These are phyloP conservation scores for Meriones psammophilus DNA, from an alignment of 2,797 vertebrate genomes.

Conservation along the genomic window DNA sequence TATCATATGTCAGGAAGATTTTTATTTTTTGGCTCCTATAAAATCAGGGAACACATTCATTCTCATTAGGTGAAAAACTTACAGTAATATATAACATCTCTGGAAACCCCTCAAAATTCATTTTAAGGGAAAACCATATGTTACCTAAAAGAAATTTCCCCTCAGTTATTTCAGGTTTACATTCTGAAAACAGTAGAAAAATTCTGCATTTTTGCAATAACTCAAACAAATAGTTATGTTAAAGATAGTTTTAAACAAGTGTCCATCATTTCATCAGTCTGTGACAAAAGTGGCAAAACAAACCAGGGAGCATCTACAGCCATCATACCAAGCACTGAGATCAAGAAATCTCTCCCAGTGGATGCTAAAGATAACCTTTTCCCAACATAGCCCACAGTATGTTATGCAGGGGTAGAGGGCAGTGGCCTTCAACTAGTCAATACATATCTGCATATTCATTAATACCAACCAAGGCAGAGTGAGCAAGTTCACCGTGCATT, in stretches of 20 bases:
- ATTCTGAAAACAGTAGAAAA: neutral
- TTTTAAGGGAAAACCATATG: constrained; percentile 52
- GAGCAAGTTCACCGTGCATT: rapidly evolving
- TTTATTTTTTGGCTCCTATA: constrained; percentile 31
- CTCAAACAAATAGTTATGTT: neutral
- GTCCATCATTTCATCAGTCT: neutral
- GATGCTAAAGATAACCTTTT: neutral
- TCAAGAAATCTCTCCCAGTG: neutral
- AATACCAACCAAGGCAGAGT: too few relatives aligned
- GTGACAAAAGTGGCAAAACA: neutral
- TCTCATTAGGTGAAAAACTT: constrained; percentile 52
- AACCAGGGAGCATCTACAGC: neutral
- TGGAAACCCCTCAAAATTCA: neutral
- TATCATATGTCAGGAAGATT: neutral
- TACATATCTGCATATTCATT: neutral
- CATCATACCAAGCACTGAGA: neutral
- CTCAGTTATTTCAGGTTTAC: neutral
- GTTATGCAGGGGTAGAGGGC: rapidly evolving
- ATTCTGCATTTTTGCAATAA: neutral
- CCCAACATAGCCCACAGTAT: neutral
- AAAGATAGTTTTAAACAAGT: constrained; percentile 4
- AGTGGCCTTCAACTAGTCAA: neutral
- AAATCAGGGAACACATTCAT: constrained; percentile 28
- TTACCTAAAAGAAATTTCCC: neutral
- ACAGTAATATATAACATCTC: constrained; percentile 13